Evolutionary conservation across 1,140 invertebrate genomes (phyloP).

Genomic region (Drosophila eugracilis): DNA sequence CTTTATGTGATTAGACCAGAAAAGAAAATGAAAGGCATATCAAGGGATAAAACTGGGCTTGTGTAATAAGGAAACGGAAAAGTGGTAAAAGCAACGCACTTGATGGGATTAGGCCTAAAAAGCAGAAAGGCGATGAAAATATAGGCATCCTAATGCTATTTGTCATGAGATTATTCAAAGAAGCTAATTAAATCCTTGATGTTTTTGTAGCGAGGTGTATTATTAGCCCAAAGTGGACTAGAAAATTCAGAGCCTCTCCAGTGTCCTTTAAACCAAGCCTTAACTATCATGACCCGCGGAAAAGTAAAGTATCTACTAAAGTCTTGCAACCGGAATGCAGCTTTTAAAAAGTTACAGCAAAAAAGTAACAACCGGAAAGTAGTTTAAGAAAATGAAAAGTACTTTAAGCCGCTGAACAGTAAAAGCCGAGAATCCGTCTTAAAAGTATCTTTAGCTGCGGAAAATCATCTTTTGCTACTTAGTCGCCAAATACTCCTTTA

Average conservation of each 20-base stretch:
- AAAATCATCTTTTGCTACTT: slow-evolving; percentile 30
- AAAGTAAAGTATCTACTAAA: slow-evolving; percentile 15
- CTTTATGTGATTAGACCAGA: slow-evolving; percentile 28
- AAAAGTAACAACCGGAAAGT: neutral
- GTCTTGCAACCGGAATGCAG: slow-evolving; percentile 1
- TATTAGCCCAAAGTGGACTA: no score
- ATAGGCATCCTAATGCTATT: no score
- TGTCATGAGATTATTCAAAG: no score
- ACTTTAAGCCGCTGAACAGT: slow-evolving; percentile 19
- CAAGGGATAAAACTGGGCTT: neutral
- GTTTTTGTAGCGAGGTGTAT: no score
- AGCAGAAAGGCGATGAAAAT: neutral
- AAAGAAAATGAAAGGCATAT: neutral
- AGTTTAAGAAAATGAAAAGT: slow-evolving; percentile 30
- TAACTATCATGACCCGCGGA: slow-evolving; percentile 1
- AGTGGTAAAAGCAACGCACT: neutral
- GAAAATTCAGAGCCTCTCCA: no score
- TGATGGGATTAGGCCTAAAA: neutral
- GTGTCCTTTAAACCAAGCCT: neutral
- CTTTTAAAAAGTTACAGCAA: neutral
- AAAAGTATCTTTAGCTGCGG: slow-evolving; percentile 26
- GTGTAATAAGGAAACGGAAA: slow-evolving; percentile 4
- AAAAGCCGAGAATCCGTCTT: slow-evolving; percentile 4
- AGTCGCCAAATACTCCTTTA: slow-evolving; percentile 3
- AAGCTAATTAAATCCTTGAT: no score